Percentiles rank a stretch among this genome's conserved stretches.
These are phyloP conservation scores for Neoitamus cyanurus DNA, from an alignment of 2,888 invertebrate genomes.

Conservation along the genomic window DNA sequence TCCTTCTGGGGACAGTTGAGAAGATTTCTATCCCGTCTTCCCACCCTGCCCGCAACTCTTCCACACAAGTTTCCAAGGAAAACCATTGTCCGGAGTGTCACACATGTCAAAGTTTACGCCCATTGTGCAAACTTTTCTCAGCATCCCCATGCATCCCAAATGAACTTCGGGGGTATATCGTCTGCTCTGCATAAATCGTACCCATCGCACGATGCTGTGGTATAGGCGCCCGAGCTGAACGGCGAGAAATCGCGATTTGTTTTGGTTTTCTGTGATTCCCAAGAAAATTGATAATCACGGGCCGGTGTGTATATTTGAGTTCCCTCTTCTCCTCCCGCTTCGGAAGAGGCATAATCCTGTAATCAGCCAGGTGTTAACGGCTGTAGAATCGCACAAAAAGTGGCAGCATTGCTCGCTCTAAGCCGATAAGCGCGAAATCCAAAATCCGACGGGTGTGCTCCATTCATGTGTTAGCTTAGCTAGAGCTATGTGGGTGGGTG, in stretches of 20 bases:
- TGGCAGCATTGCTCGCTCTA: background rate
- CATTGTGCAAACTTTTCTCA: conserved; percentile 30
- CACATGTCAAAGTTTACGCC: conserved; percentile 43
- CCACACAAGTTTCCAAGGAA: conserved; percentile 8
- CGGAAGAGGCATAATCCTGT: background rate
- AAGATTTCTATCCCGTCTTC: background rate
- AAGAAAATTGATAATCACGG: background rate
- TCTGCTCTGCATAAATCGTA: background rate
- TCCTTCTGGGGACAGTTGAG: conserved; percentile 30
- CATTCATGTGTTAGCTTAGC: conserved; percentile 11
- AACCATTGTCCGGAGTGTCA: conserved; percentile 33
- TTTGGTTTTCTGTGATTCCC: background rate
- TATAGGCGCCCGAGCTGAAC: background rate
- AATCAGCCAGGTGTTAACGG: conserved; percentile 12
- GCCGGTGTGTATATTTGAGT: background rate
- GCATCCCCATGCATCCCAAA: conserved; percentile 25
- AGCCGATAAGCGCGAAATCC: conserved; percentile 24
- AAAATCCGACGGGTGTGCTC: background rate
- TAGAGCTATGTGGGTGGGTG: too few relatives aligned
- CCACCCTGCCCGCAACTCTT: conserved; percentile 13
- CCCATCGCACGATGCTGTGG: background rate
- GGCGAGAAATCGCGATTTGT: background rate
- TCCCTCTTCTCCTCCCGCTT: background rate
- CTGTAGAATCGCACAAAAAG: background rate
- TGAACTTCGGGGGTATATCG: background rate